Conservation (phyloP, 2,797 vertebrate genomes). For the Galagoides demidoff region DNA sequence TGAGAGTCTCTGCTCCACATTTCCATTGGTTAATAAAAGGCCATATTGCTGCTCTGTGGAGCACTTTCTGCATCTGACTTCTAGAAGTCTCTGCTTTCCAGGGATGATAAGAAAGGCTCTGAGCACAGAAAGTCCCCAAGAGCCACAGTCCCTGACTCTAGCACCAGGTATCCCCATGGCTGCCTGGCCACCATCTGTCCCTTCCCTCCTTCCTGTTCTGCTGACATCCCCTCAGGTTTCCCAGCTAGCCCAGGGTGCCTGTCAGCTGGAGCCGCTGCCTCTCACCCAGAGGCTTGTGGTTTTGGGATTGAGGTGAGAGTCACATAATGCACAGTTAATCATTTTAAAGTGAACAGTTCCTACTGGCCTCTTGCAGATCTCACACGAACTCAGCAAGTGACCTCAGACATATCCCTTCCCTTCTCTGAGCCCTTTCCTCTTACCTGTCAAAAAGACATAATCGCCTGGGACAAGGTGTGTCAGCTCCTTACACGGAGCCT, state of each 20-base stretch:
- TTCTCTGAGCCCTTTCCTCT: neutral
- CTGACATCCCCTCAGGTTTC: neutral
- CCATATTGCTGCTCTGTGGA: neutral
- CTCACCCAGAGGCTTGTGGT: neutral
- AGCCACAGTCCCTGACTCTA: rapidly evolving
- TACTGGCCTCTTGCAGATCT: neutral
- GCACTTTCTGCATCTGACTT: neutral
- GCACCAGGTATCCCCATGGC: neutral
- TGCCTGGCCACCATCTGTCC: neutral
- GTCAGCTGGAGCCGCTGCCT: neutral
- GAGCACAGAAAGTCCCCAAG: neutral
- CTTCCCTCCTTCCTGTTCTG: neutral
- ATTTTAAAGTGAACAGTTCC: neutral
- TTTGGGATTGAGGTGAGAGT: neutral
- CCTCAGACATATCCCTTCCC: neutral
- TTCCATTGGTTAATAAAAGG: neutral
- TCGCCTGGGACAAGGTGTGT: neutral
- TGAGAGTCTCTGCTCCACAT: neutral
- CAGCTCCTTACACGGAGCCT: neutral
- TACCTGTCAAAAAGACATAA: neutral
- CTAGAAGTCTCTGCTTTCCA: neutral
- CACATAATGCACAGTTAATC: neutral
- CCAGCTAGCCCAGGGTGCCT: neutral
- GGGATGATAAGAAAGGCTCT: neutral
- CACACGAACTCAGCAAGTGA: neutral